phyloP scores from a whole-genome alignment of 2,113 vertebrate species.

The Phasianus colchicus region DNA sequence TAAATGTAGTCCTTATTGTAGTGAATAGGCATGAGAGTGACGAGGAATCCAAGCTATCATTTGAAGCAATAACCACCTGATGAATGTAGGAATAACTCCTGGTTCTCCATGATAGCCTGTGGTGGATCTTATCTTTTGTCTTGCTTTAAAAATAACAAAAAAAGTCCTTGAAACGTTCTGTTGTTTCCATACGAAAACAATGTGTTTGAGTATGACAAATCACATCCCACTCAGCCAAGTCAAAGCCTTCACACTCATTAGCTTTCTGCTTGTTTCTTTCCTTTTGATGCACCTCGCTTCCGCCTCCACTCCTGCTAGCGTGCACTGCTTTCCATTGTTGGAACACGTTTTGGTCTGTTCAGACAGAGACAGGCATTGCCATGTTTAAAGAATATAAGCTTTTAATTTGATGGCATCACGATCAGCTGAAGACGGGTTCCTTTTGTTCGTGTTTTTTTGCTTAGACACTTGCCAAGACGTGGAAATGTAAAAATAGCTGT shows the following conservation, averaged over 20 bases:
- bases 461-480: conserved; percentile 22
- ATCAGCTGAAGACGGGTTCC: conserved; percentile 5
- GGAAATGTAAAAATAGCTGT: conserved; percentile 30
- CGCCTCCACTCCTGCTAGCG: conserved; percentile 23
- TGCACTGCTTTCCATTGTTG: neutral
- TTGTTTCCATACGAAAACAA: conserved; percentile 14
- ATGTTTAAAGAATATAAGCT: conserved; percentile 30
- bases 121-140: neutral
- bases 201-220: conserved; percentile 46
- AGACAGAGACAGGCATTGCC: neutral
- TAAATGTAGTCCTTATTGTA: neutral
- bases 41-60: neutral
- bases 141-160: neutral
- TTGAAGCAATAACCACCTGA: rapidly evolving
- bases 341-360: neutral
- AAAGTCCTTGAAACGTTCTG: neutral
- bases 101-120: neutral
- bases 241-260: neutral
- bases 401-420: conserved; percentile 8
- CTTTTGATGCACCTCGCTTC: neutral
- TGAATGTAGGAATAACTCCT: neutral
- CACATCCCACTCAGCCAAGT: conserved; percentile 30
- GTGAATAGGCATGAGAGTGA: neutral
- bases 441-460: conserved; percentile 34
- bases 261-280: conserved; percentile 25